Percentiles rank a stretch among this genome's conserved stretches.
Conservation (phyloP, 2,113 vertebrate genomes). For the Progne subis region DNA sequence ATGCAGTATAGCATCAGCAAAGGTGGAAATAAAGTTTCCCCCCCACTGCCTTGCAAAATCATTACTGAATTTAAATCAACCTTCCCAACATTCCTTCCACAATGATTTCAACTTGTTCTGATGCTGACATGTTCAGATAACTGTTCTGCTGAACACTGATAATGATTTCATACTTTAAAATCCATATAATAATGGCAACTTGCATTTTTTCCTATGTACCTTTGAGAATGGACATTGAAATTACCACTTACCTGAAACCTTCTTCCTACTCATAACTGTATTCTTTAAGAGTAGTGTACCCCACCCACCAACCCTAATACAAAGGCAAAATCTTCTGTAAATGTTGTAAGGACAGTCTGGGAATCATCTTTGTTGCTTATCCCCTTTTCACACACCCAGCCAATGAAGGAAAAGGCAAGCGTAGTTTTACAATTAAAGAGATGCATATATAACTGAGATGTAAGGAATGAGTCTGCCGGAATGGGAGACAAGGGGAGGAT, state of each 20-base stretch:
- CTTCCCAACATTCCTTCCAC: neutral
- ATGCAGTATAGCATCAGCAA: neutral
- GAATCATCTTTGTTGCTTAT: neutral
- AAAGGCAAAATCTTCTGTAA: neutral
- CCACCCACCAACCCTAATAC: neutral
- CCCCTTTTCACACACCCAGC: neutral
- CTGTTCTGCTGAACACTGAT: neutral
- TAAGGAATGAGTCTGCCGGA: neutral
- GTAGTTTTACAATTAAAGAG: neutral
- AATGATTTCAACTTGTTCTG: neutral
- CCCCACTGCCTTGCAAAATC: neutral
- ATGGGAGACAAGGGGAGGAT: neutral
- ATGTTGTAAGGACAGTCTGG: neutral
- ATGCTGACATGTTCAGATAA: neutral
- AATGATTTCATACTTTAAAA: neutral
- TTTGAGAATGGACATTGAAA: neutral
- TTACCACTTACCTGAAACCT: neutral
- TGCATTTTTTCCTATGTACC: neutral
- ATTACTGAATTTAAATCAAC: neutral
- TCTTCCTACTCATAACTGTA: neutral
- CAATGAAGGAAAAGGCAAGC: neutral
- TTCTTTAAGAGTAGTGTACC: neutral
- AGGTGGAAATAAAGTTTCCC: neutral
- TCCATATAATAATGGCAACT: neutral
- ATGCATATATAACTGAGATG: accelerated